phyloP scores from a whole-genome alignment of 1,140 invertebrate species.

The Drosophila azteca region DNA sequence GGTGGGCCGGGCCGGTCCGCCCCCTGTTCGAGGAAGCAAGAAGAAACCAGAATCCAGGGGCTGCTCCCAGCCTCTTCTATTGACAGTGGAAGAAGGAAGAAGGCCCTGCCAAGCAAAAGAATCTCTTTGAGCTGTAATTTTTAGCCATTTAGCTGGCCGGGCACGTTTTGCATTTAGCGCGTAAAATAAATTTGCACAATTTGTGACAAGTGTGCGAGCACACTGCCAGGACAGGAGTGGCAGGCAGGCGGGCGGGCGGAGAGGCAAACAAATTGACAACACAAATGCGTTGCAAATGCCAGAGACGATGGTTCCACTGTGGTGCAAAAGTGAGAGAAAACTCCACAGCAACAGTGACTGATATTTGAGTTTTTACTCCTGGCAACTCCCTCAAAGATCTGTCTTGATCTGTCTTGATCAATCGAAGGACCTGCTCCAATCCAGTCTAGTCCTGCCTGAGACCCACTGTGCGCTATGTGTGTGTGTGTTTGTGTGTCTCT shows the following conservation, averaged over 20 bases:
- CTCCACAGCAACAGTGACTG: too few species aligned
- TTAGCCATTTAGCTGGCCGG: slow-evolving; percentile 77
- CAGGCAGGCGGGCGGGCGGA: background rate
- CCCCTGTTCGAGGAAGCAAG: slow-evolving; percentile 41
- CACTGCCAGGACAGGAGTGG: background rate
- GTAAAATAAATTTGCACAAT: slow-evolving; percentile 81
- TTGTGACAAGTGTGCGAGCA: slow-evolving; percentile 75
- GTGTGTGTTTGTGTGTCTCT: slow-evolving; percentile 8
- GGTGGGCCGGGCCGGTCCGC: slow-evolving; percentile 46
- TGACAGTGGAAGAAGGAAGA: slow-evolving; percentile 57
- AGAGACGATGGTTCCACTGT: slow-evolving; percentile 16
- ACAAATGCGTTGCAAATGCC: slow-evolving; percentile 25
- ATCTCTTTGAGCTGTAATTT: slow-evolving; percentile 65
- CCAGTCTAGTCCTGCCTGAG: background rate
- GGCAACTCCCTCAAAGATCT: background rate
- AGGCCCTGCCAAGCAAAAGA: slow-evolving; percentile 36
- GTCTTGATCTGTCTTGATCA: background rate
- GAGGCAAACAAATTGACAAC: slow-evolving; percentile 68
- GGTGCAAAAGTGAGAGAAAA: background rate
- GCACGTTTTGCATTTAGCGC: slow-evolving; percentile 80
- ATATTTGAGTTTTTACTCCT: too few species aligned
- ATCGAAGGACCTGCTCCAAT: too few species aligned
- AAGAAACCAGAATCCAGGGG: slow-evolving; percentile 30
- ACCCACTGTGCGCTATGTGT: slow-evolving; percentile 16
- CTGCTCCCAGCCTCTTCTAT: slow-evolving; percentile 50